Evolutionary conservation across 1,140 invertebrate species (phyloP).

Genomic region (Drosophila kanapiae): DNA sequence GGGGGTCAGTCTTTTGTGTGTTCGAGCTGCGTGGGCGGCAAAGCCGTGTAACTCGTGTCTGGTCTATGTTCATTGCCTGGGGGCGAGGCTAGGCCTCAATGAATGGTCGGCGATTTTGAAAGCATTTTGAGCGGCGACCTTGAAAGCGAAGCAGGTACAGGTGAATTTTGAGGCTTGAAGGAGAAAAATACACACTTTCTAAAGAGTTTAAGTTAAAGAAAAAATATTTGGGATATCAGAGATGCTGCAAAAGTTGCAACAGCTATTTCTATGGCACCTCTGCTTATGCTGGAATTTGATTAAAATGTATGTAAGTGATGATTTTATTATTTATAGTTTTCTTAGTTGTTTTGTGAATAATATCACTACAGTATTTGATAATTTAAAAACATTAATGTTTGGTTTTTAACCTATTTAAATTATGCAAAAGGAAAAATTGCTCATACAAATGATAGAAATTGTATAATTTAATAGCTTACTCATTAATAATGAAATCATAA

Average conservation of each 20-base stretch:
- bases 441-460: not conserved
- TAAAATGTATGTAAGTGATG: too few species aligned
- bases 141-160: slow-evolving; percentile 26
- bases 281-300: too few species aligned
- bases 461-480: not conserved
- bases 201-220: not conserved
- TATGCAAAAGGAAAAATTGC: rapidly evolving
- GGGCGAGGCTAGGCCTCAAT: slow-evolving; percentile 13
- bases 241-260: too few species aligned
- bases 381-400: not conserved
- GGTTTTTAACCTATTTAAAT: too few species aligned
- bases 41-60: slow-evolving; percentile 39
- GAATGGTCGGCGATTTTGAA: slow-evolving; percentile 8
- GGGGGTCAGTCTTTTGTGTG: slow-evolving; percentile 4
- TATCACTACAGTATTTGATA: too few species aligned
- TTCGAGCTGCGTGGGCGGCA: slow-evolving; percentile 5
- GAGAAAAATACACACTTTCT: not conserved
- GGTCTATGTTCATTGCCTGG: slow-evolving; percentile 30
- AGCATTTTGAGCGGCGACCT: slow-evolving; percentile 14
- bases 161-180: slow-evolving; percentile 11
- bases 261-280: rapidly evolving
- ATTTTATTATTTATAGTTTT: too few species aligned
- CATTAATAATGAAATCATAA: not conserved
- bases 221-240: not conserved
- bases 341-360: not conserved